These are phyloP conservation scores for Drosophila parthenogenetica DNA, from an alignment of 2,888 invertebrate species.

Conservation along the genomic window DNA sequence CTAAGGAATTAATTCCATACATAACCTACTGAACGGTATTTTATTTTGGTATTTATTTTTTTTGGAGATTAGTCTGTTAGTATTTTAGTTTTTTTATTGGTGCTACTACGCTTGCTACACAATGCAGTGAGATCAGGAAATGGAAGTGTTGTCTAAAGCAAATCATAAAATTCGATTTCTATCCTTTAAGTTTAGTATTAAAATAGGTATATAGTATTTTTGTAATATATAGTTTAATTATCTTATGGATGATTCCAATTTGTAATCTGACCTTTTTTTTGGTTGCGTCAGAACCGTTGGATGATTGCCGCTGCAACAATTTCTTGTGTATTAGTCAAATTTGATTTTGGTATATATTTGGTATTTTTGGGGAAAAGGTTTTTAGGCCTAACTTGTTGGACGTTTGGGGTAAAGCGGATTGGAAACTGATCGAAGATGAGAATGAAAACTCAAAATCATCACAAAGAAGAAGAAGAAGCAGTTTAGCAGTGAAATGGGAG, in stretches of 20 bases:
- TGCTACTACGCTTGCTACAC: constrained; percentile 30
- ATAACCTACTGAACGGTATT: not conserved
- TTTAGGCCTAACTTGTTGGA: no score
- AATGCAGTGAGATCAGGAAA: constrained; percentile 38
- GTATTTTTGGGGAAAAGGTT: no score
- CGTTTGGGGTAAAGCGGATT: not conserved
- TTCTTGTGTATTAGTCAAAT: constrained; percentile 68
- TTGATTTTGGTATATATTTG: constrained; percentile 7
- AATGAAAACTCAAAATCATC: constrained; percentile 22
- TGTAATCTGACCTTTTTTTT: constrained; percentile 84
- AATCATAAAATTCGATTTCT: constrained; percentile 28
- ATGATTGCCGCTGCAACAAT: constrained; percentile 84
- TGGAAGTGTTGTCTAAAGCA: constrained; percentile 21
- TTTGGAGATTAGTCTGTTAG: constrained; percentile 24
- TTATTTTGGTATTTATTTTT: constrained; percentile 5
- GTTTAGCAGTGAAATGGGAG: constrained; percentile 11
- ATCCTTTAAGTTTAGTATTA: constrained; percentile 23
- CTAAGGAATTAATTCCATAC: constrained; percentile 3
- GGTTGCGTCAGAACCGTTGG: constrained; percentile 83
- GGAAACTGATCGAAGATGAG: constrained; percentile 1
- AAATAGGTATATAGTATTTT: not conserved
- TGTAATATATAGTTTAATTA: constrained; percentile 7
- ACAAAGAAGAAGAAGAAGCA: constrained; percentile 13
- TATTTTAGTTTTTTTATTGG: constrained; percentile 20
- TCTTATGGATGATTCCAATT: constrained; percentile 31